phyloP scores from a whole-genome alignment of 1,140 invertebrate species.

The Heterodera carotae region DNA sequence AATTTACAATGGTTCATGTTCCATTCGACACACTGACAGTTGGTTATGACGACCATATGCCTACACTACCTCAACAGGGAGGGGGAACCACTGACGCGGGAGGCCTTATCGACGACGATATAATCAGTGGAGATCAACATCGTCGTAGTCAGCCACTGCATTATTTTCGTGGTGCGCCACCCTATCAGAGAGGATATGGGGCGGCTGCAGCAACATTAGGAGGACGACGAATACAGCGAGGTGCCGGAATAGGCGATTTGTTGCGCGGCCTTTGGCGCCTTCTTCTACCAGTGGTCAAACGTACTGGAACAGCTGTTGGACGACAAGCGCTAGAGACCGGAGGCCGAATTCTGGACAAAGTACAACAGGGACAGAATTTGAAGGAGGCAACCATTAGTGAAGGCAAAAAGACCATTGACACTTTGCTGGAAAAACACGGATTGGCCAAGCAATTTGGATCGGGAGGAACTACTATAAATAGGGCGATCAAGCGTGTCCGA shows the following conservation, averaged over 20 bases:
- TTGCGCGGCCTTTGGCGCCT: slow-evolving; percentile 21
- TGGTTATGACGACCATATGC: not conserved
- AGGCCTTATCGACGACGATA: not conserved
- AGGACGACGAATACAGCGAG: not conserved
- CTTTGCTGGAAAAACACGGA: not conserved
- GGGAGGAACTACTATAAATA: not conserved
- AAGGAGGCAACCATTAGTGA: not conserved
- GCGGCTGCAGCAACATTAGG: too few relatives aligned
- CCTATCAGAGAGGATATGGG: slow-evolving; percentile 31
- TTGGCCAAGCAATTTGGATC: slow-evolving; percentile 16
- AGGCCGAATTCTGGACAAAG: slow-evolving; percentile 4
- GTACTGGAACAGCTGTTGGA: not conserved
- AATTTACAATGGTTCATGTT: slow-evolving; percentile 23
- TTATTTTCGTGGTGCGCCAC: slow-evolving; percentile 18
- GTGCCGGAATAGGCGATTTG: slow-evolving; percentile 22
- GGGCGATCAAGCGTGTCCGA: not conserved
- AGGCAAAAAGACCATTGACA: not conserved
- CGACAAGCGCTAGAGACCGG: slow-evolving; percentile 11
- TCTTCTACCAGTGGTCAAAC: not conserved
- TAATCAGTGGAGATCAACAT: not conserved
- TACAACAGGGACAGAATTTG: slow-evolving; percentile 7
- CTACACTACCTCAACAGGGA: not conserved
- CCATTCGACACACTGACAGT: slow-evolving; percentile 28
- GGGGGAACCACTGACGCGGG: too few relatives aligned
- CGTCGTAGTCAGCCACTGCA: not conserved